Evolutionary conservation across 2,888 invertebrate species (phyloP), one percentile per base, ranked within the genome.

Genomic region (Malthinus seriepunctatus): DNA sequence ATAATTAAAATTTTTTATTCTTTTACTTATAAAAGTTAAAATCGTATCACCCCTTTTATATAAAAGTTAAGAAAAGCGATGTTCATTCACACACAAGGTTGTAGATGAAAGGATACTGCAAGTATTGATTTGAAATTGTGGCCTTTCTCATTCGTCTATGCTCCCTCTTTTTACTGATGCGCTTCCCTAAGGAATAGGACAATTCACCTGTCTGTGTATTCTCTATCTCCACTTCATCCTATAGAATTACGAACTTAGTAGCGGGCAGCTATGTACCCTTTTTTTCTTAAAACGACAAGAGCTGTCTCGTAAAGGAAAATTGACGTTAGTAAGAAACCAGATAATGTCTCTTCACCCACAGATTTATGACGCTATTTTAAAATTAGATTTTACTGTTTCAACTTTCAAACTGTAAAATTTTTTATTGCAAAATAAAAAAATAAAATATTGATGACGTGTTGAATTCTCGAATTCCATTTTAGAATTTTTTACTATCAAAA

Each of bases 181-280:
- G 72, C 73, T 71, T 77, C 76, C 76, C 76, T 67, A 62, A 71
- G 75, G 76, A 76, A 69, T 70, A 69, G 71, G 72, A 76, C 76
- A 77, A 78, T 78, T 78, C 76, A 78, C 78, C 78, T 78, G 78
- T 77, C 78, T 75, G 75, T 76, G 76, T 72, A 74, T 73, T 73
- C 73, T 72, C 62, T 14, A 33, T 34, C 47, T 47, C 47, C 47
- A 47, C 47, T 47, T 47, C 47, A 47, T 34, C 33, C 33, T 11
- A n/a, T 14, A 33, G 68, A 67, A 65, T 57, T 59, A 62, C 61
- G 60, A 63, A 64, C 64, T 23, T 56, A 61, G 52, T 46, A 55
- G 60, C 58, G 56, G 57, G 54, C 62, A 63, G 69, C 68, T 69
- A 69, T 71, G 57, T 56, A 52, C 60, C 55, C 68, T 71, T 74